Base-by-base conservation (phyloP, 2,888 invertebrate genomes). In the Ernsta delagoae region DNA sequence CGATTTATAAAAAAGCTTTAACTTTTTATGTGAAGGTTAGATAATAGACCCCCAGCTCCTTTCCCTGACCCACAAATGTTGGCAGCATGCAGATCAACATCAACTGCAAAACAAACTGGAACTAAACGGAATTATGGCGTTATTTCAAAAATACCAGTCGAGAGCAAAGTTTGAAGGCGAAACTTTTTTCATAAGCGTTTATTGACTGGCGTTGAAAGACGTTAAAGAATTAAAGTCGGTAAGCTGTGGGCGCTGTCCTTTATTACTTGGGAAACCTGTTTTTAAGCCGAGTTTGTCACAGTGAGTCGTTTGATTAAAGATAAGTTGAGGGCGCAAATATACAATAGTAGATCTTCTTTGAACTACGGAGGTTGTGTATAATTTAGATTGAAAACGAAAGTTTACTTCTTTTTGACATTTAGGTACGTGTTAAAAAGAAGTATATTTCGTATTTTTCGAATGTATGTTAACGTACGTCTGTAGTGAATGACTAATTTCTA, bases 21-120 rank as follows among this genome's bases (percentile, higher is more conserved):
- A 24, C 24, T 24, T 24, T 24, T 24, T 24, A 24, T 24, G 24
- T 24, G 24, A 24, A 24, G 24, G 24, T 24, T 53, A 24, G 50
- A 53, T 16, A 53, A 53, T 53, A 53, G 50, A 24, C 24, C 50
- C 24, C 50, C 31, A 56, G 31, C 12, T 56, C 24, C 16, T 59
- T 48, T 74, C 70, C 72, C 70, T 75, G 75, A 75, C 75, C 75
- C 72, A 75, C 65, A 71, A 76, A 76, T 71, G 71, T 71, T 71
- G 59, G 71, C 66, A 59, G 59, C 62, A 62, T 68, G 62, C 72
- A 72, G 70, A 68, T 71, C 71, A 70, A 70, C 63, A 68, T 71
- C 71, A 70, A 70, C 63, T 65, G 71, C 56, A 70, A 64, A 66
- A 65, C 31, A 70, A 63, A 68, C 64, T 65, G 70, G 48, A 68